A percentile compares a stretch with the other conserved stretches of the same genome.
Evolutionary conservation across 2,113 vertebrate species (phyloP).

Genomic region (Triplophysa dalaica): DNA sequence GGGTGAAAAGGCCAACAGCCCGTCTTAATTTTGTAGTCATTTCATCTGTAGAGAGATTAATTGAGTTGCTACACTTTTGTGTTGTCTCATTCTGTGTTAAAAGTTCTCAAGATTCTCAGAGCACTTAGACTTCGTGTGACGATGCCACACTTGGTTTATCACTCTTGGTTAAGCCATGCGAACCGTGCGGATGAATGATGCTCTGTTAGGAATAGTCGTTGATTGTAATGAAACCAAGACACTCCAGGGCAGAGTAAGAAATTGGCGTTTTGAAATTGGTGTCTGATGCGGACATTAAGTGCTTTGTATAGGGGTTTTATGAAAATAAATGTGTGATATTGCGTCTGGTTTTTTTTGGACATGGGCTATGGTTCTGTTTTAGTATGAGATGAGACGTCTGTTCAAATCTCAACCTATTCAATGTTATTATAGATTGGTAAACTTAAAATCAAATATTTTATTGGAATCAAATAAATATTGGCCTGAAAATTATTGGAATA

Average conservation of each 20-base stretch:
- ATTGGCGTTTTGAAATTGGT: background rate
- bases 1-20: conserved; percentile 43
- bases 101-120: conserved; percentile 5
- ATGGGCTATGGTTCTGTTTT: no score
- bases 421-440: no score
- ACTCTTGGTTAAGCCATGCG: background rate
- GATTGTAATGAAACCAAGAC: background rate
- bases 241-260: background rate
- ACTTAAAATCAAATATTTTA: no score
- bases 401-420: no score
- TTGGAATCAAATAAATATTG: no score
- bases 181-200: conserved; percentile 2
- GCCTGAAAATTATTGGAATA: no score
- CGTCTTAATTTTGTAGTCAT: conserved; percentile 11
- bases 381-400: no score
- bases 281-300: background rate
- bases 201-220: conserved; percentile 18
- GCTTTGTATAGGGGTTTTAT: background rate
- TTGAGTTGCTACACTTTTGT: background rate
- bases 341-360: background rate
- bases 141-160: conserved; percentile 25
- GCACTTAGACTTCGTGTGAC: background rate
- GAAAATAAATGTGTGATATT: background rate
- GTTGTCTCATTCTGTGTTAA: conserved; percentile 18
- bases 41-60: background rate